Evolutionary conservation across 2,113 vertebrate species (phyloP), one percentile per base, ranked within the genome.

Genomic region (Trematomus loennbergii): DNA sequence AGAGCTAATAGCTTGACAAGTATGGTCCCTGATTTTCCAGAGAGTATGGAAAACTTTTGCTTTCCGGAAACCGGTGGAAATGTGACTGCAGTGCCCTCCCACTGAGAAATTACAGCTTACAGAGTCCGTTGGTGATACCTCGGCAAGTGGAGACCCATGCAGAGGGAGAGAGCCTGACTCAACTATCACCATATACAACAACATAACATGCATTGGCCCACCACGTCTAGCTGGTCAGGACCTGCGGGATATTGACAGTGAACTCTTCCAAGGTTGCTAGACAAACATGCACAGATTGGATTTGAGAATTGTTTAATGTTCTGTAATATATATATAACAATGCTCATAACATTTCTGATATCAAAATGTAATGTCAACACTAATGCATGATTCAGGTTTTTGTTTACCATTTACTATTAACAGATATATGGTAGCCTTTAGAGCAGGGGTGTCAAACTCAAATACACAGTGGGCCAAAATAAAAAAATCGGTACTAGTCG

Each of bases 61-160:
- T 99, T 0, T 96, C 95, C 45, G 96, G 96, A 9, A 99, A 99
- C 92, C 91, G 87, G 13, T 99, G 98, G 98, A 95, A 94, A 72
- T 99, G 98, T 63, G 87, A 96, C 88, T 99, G 98, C 72, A 90
- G 91, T 1, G 88, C 96, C 36, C 93, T 94, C 82, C 90, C 92
- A 0, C 95, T 99, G 59, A 70, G 96, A 81, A 94, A 95, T 71
- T 96, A 97, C 58, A 96, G 95, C 49, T 75, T 96, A 83, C 94
- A 86, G 72, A 95, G 96, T 45, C 95, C 96, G 0, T 45, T 66
- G 0, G 91, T 96, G 9, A 94, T 97, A 11, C 97, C 97, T 0
- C 96, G 97, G 48, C 95, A 95, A 0, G 92, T 97, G 22, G 96
- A 95, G 89, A 96, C 95, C 0, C 81, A 96, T 33, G 92, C 91